A percentile compares a stretch with the other conserved stretches of the same genome.
Evolutionary conservation across 2,113 vertebrate species (phyloP).

Genomic region (human (Homo sapiens)): DNA sequence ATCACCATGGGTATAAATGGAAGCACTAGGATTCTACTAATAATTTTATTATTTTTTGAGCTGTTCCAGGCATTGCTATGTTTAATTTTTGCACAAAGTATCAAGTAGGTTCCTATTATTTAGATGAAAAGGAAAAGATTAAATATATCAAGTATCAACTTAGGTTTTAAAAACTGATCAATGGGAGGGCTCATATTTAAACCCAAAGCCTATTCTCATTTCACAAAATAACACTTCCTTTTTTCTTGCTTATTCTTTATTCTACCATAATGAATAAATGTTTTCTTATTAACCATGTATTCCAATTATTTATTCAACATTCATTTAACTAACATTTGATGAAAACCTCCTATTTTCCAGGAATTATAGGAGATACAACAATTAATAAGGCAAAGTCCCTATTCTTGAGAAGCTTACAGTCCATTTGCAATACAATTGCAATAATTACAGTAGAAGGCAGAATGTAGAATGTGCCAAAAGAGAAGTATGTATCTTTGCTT

Average conservation of each 20-base stretch:
- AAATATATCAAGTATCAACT: not conserved
- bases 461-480: slow-evolving; percentile 45
- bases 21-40: not conserved
- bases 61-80: not conserved
- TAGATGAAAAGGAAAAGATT: not conserved
- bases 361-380: not conserved
- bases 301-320: slow-evolving; percentile 23
- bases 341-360: not conserved
- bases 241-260: slow-evolving; percentile 43
- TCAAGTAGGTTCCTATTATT: not conserved
- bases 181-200: not conserved
- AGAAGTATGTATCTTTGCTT: slow-evolving; percentile 51
- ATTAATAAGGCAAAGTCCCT: slow-evolving; percentile 25
- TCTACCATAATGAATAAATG: not conserved
- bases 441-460: slow-evolving; percentile 16
- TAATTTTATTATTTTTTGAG: not conserved
- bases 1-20: not conserved
- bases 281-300: slow-evolving; percentile 47
- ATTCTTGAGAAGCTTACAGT: not conserved
- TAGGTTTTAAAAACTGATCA: slow-evolving; percentile 12
- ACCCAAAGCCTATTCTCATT: not conserved
- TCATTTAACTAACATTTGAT: slow-evolving; percentile 42
- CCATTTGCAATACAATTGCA: not conserved
- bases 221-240: not conserved
- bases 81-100: not conserved